Evolutionary conservation across 2,797 vertebrate genomes (phyloP).

Genomic region (Sebastes steindachneri): DNA sequence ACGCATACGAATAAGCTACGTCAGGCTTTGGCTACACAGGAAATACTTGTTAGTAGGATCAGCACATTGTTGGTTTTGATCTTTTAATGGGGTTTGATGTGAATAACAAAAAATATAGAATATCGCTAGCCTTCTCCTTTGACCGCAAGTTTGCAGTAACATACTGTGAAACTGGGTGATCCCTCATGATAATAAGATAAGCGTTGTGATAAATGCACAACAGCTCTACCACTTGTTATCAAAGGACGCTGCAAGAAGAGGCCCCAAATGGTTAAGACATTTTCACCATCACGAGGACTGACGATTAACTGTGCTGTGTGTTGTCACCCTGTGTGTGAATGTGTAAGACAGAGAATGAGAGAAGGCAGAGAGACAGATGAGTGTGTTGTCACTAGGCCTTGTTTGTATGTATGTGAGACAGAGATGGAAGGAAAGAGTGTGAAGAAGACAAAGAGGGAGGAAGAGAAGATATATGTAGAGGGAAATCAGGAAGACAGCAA

Average conservation of each 20-base stretch:
- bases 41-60: background rate
- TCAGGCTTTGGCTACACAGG: background rate
- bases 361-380: constrained; percentile 17
- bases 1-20: background rate
- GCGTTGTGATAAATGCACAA: constrained; percentile 1
- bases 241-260: background rate
- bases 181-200: background rate
- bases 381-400: constrained; percentile 1
- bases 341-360: background rate
- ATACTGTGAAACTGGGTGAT: background rate
- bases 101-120: background rate
- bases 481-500: constrained; percentile 18
- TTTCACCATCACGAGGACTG: constrained; percentile 6
- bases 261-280: background rate
- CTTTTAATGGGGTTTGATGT: background rate
- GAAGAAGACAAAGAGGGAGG: background rate
- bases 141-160: background rate
- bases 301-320: constrained; percentile 5
- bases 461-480: background rate
- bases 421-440: constrained; percentile 7
- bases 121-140: background rate
- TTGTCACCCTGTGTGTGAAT: background rate
- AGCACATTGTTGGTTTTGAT: background rate
- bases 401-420: constrained; percentile 10
- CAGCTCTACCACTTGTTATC: background rate